Base-by-base conservation (phyloP, 2,797 vertebrate genomes). In the Myotis planiceps region DNA sequence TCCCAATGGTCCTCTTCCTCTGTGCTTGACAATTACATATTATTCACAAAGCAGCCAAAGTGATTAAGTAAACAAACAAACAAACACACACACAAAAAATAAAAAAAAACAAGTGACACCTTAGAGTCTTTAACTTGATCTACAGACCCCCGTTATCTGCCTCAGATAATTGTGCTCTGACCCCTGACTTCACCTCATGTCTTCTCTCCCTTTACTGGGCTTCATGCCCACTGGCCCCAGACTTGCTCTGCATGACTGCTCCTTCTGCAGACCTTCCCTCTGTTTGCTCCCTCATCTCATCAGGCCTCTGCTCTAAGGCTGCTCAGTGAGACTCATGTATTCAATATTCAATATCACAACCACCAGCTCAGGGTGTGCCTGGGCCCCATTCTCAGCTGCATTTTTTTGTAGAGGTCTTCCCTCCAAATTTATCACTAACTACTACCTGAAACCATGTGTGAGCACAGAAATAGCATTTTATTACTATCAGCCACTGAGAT, bases 211-310 rank as follows among this genome's bases (percentile, higher is more conserved):
- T 15, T 32, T 3, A n/a, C 60, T 32, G n/a, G 7, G 15, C n/a
- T 18, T 18, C n/a, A 19, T 9, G 15, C n/a, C n/a, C n/a, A 9
- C n/a, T 18, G 63, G 15, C 16, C n/a, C 15, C 63, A 34, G 63
- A n/a, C 63, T 32, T 32, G 10, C 14, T 37, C 55, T 60, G 74
- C 3, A 2, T 0, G 37, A 81, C 37, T 29, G 1, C 13, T n/a
- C 15, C 8, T 18, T 23, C 45, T 21, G 25, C 23, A 9, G 3
- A 9, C 6, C 0, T 15, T 8, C 25, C 21, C 2, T 49, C 25
- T 3, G 4, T n/a, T 49, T 9, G 9, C 60, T 19, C 2, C 23
- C 32, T 23, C 32, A 16, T 32, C 18, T 34, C 76, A 29, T 19
- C 6, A 9, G 63, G 29, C 0, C 49, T 27, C 6, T 51, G 9